Base-by-base conservation (phyloP, 2,113 vertebrate species). In the Hippocampus guttulatus region DNA sequence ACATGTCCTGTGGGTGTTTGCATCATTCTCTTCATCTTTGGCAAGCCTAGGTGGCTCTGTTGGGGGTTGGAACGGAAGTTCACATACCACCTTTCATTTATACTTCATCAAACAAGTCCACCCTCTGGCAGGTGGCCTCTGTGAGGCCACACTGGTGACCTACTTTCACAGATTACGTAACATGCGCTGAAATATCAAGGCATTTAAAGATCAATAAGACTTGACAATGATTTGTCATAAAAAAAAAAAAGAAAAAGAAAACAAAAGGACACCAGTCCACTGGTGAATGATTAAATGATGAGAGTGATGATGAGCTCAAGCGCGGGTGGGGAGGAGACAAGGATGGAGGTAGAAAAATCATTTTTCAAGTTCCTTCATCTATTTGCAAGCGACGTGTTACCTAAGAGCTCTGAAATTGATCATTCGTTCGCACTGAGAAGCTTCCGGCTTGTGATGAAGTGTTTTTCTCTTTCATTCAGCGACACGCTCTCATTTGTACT, bases 51-150 rank as follows among this genome's bases (percentile, higher is more conserved):
- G 27, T 33, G 47, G 47, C 18, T 27, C 16, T 51, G 9, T 11
- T 8, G 25, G 45, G 45, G 25, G 45, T 47, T 33, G 18, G 10
- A 9, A 51, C n/a, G 27, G 10, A 51, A 33, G 65, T 27, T 51
- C 43, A 67, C 64, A 14, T 11, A 9, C 16, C 23, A 67, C 14
- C 43, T 67, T 67, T 67, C 11, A 67, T 67, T 30, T 27, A 52
- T 67, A 67, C 52, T 67, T 52, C 47, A 67, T 67, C 65, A 67
- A 47, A 51, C 45, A n/a, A 4, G 45, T 20, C 64, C 45, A 49
- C 64, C 45, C 5, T 15, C 23, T 38, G 18, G 38, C 62, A 27
- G 14, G 9, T 58, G 25, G 25, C 55, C 61, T 16, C 41, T 7
- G 41, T 27, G 11, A 47, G 5, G 41, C 21, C 64, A 27, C n/a